A percentile compares a stretch with the other conserved stretches of the same genome.
These are phyloP conservation scores for Erannis defoliaria DNA, from an alignment of 2,888 invertebrate species.

Conservation along the genomic window DNA sequence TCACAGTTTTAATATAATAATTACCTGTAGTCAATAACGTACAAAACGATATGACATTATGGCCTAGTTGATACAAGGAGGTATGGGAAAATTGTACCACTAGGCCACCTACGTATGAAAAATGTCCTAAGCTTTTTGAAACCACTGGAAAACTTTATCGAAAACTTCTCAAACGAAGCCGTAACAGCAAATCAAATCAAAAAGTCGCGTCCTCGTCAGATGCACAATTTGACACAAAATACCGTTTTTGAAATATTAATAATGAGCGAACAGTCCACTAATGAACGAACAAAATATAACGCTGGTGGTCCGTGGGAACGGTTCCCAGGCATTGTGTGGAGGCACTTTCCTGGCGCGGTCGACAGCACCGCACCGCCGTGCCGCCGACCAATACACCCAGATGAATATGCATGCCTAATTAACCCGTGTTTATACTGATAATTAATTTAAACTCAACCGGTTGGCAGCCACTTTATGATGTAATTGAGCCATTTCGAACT, in stretches of 20 bases:
- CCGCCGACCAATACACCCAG: slow-evolving; percentile 52
- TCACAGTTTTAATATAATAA: too few species aligned
- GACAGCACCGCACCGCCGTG: slow-evolving; percentile 24
- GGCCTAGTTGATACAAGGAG: too few species aligned
- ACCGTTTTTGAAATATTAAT: slow-evolving; percentile 83
- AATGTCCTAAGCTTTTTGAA: background rate
- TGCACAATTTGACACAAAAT: slow-evolving; percentile 62
- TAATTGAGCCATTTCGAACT: slow-evolving; percentile 35
- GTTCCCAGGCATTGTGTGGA: slow-evolving; percentile 64
- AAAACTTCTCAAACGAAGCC: slow-evolving; percentile 15
- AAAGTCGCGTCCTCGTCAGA: slow-evolving; percentile 42
- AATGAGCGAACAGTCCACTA: slow-evolving; percentile 73
- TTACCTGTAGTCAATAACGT: too few species aligned
- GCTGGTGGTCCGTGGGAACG: slow-evolving; percentile 64
- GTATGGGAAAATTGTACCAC: too few species aligned
- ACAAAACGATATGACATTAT: too few species aligned
- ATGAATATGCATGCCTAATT: slow-evolving; percentile 76
- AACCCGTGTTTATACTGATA: slow-evolving; percentile 75
- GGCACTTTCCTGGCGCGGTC: slow-evolving; percentile 56
- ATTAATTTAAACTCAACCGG: slow-evolving; percentile 71
- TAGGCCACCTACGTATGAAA: too few species aligned
- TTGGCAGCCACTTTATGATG: slow-evolving; percentile 51
- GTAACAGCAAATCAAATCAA: slow-evolving; percentile 29
- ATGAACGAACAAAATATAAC: slow-evolving; percentile 70
- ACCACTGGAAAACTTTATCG: background rate